Percentiles rank a stretch among this genome's conserved stretches.
Conservation (phyloP, 2,113 vertebrate species). For the Phalacrocorax pelagicus region DNA sequence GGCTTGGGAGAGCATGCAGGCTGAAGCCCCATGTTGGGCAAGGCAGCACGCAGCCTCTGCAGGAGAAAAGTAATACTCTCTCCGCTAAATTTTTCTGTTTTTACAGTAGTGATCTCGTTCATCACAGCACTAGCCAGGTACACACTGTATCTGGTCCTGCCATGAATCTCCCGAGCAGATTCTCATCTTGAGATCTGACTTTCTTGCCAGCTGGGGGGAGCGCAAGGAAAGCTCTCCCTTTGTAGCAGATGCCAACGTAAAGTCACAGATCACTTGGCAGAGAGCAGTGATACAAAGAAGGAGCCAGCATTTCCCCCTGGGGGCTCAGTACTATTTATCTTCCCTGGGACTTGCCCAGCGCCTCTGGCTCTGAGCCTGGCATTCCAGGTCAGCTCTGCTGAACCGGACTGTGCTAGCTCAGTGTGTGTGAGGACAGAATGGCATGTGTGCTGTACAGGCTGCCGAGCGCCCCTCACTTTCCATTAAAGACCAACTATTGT, state of each 20-base stretch:
- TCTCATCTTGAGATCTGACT: constrained; percentile 4
- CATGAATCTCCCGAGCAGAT: background rate
- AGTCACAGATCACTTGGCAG: constrained; percentile 67
- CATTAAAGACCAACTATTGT: background rate
- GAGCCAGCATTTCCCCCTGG: background rate
- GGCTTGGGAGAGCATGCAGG: rapidly evolving
- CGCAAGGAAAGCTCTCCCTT: constrained; percentile 5
- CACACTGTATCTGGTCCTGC: background rate
- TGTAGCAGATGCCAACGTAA: constrained; percentile 48
- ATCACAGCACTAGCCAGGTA: background rate
- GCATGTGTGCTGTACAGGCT: background rate
- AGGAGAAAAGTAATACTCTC: background rate
- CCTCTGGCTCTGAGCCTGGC: constrained; percentile 29
- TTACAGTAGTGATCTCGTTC: background rate
- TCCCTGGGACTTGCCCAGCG: constrained; percentile 47
- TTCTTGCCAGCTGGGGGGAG: constrained; percentile 39
- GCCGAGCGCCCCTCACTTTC: background rate
- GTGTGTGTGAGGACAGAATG: background rate
- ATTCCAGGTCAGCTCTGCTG: constrained; percentile 42
- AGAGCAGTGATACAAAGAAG: constrained; percentile 6
- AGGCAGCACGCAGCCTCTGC: background rate
- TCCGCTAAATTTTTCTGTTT: background rate
- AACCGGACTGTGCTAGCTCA: background rate
- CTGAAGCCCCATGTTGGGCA: background rate
- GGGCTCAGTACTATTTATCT: constrained; percentile 56